phyloP scores from a whole-genome alignment of 2,797 vertebrate genomes.

The Sciurus carolinensis region DNA sequence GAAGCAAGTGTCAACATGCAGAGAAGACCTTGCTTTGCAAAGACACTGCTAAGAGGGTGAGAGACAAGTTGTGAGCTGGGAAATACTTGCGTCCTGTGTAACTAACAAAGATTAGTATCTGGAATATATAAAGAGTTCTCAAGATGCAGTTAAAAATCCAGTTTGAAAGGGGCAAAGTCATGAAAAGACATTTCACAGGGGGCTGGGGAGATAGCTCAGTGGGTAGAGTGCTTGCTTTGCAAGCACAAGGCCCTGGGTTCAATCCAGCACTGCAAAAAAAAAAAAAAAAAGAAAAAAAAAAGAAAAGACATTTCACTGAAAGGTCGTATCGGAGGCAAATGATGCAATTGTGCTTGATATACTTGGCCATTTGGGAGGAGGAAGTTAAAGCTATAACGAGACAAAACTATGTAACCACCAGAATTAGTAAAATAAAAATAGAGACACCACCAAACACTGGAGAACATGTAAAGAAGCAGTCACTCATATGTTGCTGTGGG shows the following conservation, averaged over 20 bases:
- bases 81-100: not conserved
- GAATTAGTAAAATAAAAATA: not conserved
- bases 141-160: not conserved
- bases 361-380: not conserved
- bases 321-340: not conserved
- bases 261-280: too few relatives aligned
- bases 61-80: not conserved
- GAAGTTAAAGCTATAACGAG: not conserved
- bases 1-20: not conserved
- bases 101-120: not conserved
- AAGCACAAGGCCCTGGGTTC: too few relatives aligned
- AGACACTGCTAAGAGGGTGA: not conserved
- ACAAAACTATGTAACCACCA: not conserved
- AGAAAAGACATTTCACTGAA: not conserved
- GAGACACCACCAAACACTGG: too few relatives aligned
- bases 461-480: too few relatives aligned
- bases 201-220: too few relatives aligned
- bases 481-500: rapidly evolving
- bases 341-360: not conserved
- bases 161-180: not conserved
- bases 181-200: not conserved
- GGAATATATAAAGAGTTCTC: not conserved
- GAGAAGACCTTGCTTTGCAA: not conserved
- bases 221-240: too few relatives aligned
- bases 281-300: too few relatives aligned